These are phyloP conservation scores for Agonopterix heracliana DNA, from an alignment of 2,888 invertebrate genomes.

Conservation along the genomic window DNA sequence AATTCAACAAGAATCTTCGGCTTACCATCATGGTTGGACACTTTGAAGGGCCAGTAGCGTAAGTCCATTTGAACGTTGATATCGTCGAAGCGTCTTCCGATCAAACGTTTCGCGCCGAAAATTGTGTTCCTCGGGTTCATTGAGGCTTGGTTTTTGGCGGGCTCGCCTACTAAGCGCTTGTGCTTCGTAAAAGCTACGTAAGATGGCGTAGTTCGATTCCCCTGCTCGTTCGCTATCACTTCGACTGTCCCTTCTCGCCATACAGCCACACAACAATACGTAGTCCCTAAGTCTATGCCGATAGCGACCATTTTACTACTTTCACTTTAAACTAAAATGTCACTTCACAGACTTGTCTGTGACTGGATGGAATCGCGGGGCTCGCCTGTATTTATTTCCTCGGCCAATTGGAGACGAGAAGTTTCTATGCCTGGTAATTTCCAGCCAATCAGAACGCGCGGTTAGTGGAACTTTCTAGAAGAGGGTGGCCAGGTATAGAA, in stretches of 20 bases:
- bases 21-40: conserved; percentile 49
- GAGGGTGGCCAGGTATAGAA: conserved; percentile 31
- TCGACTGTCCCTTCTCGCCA: conserved; percentile 44
- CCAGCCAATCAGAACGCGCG: conserved; percentile 38
- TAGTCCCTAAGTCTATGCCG: conserved; percentile 58
- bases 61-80: conserved; percentile 48
- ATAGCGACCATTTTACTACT: conserved; percentile 42
- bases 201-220: conserved; percentile 49
- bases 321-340: background rate
- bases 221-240: conserved; percentile 52
- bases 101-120: conserved; percentile 49
- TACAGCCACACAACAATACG: conserved; percentile 52
- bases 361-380: conserved; percentile 20
- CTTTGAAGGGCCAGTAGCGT: conserved; percentile 43
- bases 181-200: conserved; percentile 48
- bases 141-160: conserved; percentile 48
- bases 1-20: conserved; percentile 43
- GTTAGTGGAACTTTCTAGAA: conserved; percentile 32
- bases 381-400: conserved; percentile 38
- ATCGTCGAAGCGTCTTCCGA: conserved; percentile 50
- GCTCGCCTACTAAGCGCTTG: conserved; percentile 47
- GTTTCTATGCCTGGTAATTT: conserved; percentile 28
- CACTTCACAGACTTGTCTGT: background rate
- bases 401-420: conserved; percentile 41
- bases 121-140: conserved; percentile 48